Evolutionary conservation across 2,113 vertebrate species (phyloP), one percentile per base, ranked within the genome.

Genomic region (Corythornis madagascariensis): DNA sequence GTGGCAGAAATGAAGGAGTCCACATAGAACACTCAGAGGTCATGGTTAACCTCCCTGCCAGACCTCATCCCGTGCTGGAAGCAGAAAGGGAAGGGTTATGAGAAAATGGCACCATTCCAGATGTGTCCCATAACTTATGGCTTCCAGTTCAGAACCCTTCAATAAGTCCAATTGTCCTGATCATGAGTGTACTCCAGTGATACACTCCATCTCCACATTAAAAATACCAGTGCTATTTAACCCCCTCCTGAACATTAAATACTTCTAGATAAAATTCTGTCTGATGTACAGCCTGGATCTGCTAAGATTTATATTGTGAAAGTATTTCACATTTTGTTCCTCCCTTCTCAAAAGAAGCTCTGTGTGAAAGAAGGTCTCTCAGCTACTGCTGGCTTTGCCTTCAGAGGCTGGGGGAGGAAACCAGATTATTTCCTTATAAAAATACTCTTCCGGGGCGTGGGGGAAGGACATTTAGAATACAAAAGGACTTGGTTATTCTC

Each of bases 91-190:
- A 83, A 85, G 60, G 88, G 86, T 96, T 96, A 93, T 96, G 94
- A 95, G 96, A 97, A 97, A 96, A 80, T 77, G 82, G 92, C 88
- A 92, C 81, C 95, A 93, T 77, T 95, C 83, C 88, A 87, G 95
- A 94, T 92, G 75, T 95, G 82, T 76, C 90, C 88, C 89, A 77
- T 92, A 88, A 86, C 90, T 75, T 75, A 48, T 26, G 47, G 63
- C 85, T 73, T 95, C 95, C 55, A 45, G 10, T 76, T 87, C 52
- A 89, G 88, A 66, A 78, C 61, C 33, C 38, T 69, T 92, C 86
- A 96, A 78, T 86, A 92, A 79, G 31, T 73, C 65, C 53, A 83
- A 77, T n/a, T 97, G 91, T 95, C 92, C 87, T 70, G 28, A 80
- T 65, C 84, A 92, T 47, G 89, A 75, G 71, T 40, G 64, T 33